Conservation (phyloP, 2,888 invertebrate species). For the Oligia fasciuncula region DNA sequence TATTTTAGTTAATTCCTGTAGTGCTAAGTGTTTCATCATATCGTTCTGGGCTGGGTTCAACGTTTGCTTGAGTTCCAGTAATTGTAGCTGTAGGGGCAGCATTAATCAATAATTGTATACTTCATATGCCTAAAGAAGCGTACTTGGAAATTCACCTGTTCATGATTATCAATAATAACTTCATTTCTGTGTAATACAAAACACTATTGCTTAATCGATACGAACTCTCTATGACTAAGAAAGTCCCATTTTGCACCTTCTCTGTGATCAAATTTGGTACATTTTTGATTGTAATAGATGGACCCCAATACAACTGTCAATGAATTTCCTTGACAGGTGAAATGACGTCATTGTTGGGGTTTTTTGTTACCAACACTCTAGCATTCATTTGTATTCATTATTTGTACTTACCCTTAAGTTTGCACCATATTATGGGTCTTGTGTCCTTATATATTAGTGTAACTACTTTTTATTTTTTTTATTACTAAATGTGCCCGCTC, state of each 20-base stretch:
- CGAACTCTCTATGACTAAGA: conserved; percentile 16
- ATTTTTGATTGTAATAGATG: conserved; percentile 30
- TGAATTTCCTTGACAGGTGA: conserved; percentile 49
- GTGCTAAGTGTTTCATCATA: conserved; percentile 48
- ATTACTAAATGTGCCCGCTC: no score
- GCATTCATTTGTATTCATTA: conserved; percentile 6
- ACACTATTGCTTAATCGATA: conserved; percentile 38
- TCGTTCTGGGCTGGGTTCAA: conserved; percentile 35
- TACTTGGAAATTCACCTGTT: conserved; percentile 5
- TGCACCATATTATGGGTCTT: not conserved
- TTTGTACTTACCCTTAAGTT: not conserved
- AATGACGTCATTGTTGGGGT: conserved; percentile 44
- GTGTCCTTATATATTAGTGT: not conserved
- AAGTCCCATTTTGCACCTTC: conserved; percentile 49
- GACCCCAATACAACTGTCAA: conserved; percentile 37
- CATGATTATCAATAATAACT: conserved; percentile 9
- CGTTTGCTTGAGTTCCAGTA: conserved; percentile 31
- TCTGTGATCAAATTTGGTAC: conserved; percentile 17
- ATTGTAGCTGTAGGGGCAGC: conserved; percentile 13
- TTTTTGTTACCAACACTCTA: not conserved
- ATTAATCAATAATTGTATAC: conserved; percentile 55
- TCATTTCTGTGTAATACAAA: conserved; percentile 16
- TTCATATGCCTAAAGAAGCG: not conserved
- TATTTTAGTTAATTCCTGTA: conserved; percentile 54
- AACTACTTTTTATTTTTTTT: not conserved